phyloP scores from a whole-genome alignment of 2,113 vertebrate species.

The Saguinus imperator region DNA sequence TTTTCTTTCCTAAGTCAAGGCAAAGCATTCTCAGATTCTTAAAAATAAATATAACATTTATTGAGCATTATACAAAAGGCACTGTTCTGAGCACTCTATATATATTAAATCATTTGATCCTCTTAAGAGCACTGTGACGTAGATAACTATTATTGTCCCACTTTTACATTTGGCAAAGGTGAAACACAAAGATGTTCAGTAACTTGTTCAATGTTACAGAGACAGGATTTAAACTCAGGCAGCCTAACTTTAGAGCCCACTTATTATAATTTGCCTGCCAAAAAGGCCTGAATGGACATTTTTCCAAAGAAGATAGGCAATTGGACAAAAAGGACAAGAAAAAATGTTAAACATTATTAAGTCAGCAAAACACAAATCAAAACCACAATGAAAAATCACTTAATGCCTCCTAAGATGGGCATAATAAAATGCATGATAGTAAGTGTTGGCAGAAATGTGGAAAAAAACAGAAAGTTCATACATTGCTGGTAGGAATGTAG shows the following conservation, averaged over 20 bases:
- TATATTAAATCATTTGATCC: background rate
- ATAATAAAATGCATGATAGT: background rate
- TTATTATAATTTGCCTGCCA: background rate
- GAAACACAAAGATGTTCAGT: background rate
- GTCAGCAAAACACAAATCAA: background rate
- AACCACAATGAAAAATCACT: background rate
- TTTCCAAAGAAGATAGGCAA: background rate
- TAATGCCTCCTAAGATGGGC: too few relatives aligned
- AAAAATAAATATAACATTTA: background rate
- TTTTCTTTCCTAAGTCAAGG: background rate
- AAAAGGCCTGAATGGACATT: background rate
- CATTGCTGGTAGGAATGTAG: background rate
- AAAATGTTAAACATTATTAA: background rate
- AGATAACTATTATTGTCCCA: background rate
- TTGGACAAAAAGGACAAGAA: too few relatives aligned
- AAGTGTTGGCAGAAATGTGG: background rate
- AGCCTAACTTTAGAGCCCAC: background rate
- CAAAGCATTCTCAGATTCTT: background rate
- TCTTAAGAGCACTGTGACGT: background rate
- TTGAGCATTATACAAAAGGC: background rate
- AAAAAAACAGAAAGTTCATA: background rate
- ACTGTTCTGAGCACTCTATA: background rate
- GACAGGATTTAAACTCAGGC: background rate
- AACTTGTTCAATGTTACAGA: background rate
- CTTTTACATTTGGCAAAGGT: background rate